phyloP scores from a whole-genome alignment of 2,888 invertebrate species.

The Drosophila buzzatii region DNA sequence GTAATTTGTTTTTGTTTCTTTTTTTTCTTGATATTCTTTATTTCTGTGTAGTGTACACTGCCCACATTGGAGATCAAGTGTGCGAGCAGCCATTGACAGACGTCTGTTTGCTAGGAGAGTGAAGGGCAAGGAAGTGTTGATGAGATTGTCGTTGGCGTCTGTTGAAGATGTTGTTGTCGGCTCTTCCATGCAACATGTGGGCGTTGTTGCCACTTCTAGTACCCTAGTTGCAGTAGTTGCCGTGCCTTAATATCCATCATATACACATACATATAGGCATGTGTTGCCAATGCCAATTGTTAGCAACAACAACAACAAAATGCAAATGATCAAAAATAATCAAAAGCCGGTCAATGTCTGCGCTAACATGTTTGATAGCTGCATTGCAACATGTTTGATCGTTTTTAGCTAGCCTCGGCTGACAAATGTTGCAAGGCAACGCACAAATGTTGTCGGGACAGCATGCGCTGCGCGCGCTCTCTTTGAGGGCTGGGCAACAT shows the following conservation, averaged over 20 bases:
- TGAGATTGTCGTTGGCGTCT: slow-evolving; percentile 32
- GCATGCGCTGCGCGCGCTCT: slow-evolving; percentile 34
- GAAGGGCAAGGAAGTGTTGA: slow-evolving; percentile 40
- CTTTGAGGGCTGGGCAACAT: slow-evolving; percentile 51
- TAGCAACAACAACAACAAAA: slow-evolving; percentile 14
- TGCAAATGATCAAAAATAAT: slow-evolving; percentile 16
- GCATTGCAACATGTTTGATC: slow-evolving; percentile 10
- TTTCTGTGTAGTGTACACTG: slow-evolving; percentile 32
- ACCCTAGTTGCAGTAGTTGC: slow-evolving; percentile 26
- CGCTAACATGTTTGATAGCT: slow-evolving; percentile 27
- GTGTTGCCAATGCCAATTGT: slow-evolving; percentile 36
- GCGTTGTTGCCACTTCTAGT: slow-evolving; percentile 28
- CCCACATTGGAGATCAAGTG: slow-evolving; percentile 51
- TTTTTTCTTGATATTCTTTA: slow-evolving; percentile 1
- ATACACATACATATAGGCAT: slow-evolving; percentile 2
- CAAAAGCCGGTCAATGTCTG: slow-evolving; percentile 37
- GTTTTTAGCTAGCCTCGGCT: background rate
- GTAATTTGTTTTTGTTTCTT: slow-evolving; percentile 44
- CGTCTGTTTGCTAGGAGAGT: slow-evolving; percentile 18
- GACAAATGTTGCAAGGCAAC: slow-evolving; percentile 36
- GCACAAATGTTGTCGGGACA: slow-evolving; percentile 37
- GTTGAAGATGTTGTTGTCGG: slow-evolving; percentile 31
- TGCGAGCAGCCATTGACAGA: slow-evolving; percentile 46
- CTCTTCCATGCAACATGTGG: slow-evolving; percentile 32
- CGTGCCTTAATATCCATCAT: slow-evolving; percentile 45